These are phyloP conservation scores for Tenthredo notha DNA, from an alignment of 2,888 invertebrate species.

Conservation along the genomic window DNA sequence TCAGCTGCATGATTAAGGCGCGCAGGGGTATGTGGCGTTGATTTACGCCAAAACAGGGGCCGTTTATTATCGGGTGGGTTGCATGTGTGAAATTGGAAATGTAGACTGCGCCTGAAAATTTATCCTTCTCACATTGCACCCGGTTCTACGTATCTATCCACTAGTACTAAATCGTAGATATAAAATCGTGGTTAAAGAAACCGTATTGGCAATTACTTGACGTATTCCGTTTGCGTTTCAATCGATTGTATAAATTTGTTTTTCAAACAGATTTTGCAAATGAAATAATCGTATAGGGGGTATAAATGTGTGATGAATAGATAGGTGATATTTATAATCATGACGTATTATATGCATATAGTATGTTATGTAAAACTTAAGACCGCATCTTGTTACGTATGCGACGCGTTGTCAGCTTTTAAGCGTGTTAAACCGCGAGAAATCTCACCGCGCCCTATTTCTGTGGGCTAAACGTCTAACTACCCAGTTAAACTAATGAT, in stretches of 20 bases:
- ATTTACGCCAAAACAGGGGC: slow-evolving; percentile 74
- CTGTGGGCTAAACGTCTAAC: slow-evolving; percentile 48
- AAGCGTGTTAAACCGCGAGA: slow-evolving; percentile 10
- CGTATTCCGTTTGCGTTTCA: neutral
- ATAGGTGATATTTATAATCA: too few relatives aligned
- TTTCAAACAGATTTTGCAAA: neutral
- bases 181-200: neutral
- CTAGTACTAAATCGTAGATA: neutral
- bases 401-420: neutral
- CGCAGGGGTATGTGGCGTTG: slow-evolving; percentile 63
- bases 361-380: neutral
- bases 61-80: slow-evolving; percentile 68
- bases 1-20: slow-evolving; percentile 45
- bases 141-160: neutral
- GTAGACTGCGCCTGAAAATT: slow-evolving; percentile 76
- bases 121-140: slow-evolving; percentile 55
- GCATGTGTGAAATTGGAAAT: slow-evolving; percentile 73
- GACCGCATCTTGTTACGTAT: neutral
- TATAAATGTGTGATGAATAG: too few relatives aligned
- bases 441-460: slow-evolving; percentile 22
- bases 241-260: neutral
- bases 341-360: too few relatives aligned
- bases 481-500: slow-evolving; percentile 53
- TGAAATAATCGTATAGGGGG: too few relatives aligned
- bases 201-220: neutral